Evolutionary conservation across 1,140 invertebrate genomes (phyloP).

Genomic region (Aporrectodea caliginosa): DNA sequence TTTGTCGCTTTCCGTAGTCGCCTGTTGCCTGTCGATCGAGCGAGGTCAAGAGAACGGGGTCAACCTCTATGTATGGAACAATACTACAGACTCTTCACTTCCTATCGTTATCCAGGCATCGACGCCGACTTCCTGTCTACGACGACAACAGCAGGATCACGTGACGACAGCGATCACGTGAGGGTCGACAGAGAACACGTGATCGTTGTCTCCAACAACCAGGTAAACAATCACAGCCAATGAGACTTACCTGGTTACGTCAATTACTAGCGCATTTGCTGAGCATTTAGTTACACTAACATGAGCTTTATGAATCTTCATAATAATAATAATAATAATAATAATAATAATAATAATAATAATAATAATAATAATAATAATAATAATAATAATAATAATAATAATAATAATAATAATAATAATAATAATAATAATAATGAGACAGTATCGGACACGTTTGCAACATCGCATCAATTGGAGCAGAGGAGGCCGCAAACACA

Average conservation of each 20-base stretch:
- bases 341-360: too few species aligned
- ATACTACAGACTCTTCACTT: constrained; percentile 84
- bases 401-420: too few species aligned
- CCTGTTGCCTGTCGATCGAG: constrained; percentile 72
- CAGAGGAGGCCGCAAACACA: too few species aligned
- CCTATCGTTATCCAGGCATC: constrained; percentile 37
- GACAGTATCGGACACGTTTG: too few species aligned
- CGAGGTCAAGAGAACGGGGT: constrained; percentile 73
- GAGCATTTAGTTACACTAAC: too few species aligned
- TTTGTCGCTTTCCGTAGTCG: constrained; percentile 60
- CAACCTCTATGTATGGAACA: constrained; percentile 96
- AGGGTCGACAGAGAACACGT: constrained; percentile 66
- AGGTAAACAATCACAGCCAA: constrained; percentile 56
- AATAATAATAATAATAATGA: too few species aligned
- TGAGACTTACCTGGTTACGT: neutral
- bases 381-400: too few species aligned
- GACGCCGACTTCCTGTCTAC: constrained; percentile 61
- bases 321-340: too few species aligned
- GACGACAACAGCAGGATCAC: constrained; percentile 57
- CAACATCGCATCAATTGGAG: too few species aligned
- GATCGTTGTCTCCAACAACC: constrained; percentile 84
- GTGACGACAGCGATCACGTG: constrained; percentile 37
- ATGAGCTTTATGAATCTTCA: too few species aligned
- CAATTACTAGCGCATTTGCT: too few species aligned
- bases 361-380: too few species aligned